Evolutionary conservation across 2,888 invertebrate species (phyloP).

Genomic region (Eulithis testata): DNA sequence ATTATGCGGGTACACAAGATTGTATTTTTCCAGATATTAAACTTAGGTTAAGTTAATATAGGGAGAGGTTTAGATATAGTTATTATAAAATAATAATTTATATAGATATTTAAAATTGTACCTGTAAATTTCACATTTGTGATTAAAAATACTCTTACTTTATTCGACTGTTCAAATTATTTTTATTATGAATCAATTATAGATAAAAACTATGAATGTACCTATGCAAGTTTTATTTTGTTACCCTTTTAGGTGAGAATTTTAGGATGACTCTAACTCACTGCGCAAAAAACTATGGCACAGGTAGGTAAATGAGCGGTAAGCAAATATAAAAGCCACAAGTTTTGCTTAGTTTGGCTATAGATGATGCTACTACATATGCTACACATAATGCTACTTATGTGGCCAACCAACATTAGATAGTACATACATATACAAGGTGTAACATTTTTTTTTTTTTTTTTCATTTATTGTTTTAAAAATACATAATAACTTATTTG

Average conservation of each 20-base stretch:
- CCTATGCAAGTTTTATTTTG: conserved; percentile 22
- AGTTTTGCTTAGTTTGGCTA: too few species aligned
- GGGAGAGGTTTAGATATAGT: conserved; percentile 61
- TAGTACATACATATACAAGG: too few species aligned
- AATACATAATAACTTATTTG: too few species aligned
- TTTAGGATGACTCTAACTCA: too few species aligned
- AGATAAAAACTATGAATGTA: conserved; percentile 33
- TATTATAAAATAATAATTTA: conserved; percentile 39
- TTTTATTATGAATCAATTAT: conserved; percentile 45
- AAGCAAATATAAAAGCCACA: too few species aligned
- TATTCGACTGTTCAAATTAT: conserved; percentile 36
- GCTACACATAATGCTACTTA: too few species aligned
- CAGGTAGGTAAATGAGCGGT: too few species aligned
- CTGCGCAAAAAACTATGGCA: too few species aligned
- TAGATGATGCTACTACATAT: too few species aligned
- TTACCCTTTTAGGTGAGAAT: background rate
- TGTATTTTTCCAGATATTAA: conserved; percentile 25
- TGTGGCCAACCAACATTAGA: too few species aligned
- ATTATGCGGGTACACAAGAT: background rate
- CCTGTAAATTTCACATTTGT: conserved; percentile 51
- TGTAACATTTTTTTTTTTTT: too few species aligned
- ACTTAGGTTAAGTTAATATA: conserved; percentile 42
- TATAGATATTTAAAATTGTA: conserved; percentile 43
- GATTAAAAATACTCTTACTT: conserved; percentile 37
- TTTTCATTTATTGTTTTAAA: too few species aligned